These are phyloP conservation scores for Heliangelus exortis DNA, from an alignment of 2,797 vertebrate genomes.

Conservation along the genomic window DNA sequence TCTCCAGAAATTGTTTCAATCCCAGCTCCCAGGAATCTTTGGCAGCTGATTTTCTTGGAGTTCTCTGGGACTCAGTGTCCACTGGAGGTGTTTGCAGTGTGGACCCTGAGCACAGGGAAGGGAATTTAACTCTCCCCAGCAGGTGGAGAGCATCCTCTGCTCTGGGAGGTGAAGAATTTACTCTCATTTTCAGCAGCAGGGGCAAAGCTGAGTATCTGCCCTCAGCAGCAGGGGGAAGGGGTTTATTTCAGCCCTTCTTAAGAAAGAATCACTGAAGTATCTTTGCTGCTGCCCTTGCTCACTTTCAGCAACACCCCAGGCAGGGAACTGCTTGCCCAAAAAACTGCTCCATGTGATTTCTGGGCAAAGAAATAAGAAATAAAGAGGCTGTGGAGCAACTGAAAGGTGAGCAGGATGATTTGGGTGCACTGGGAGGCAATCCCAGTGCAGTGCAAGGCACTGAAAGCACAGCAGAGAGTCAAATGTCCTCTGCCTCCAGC, in stretches of 20 bases:
- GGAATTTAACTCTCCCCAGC: neutral
- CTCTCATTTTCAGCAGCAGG: neutral
- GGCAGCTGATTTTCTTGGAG: neutral
- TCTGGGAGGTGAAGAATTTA: neutral
- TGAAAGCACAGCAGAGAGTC: neutral
- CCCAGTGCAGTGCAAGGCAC: neutral
- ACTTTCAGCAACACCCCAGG: neutral
- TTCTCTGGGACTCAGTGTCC: neutral
- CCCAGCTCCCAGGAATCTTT: neutral
- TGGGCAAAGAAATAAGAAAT: neutral
- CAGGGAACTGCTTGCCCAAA: neutral
- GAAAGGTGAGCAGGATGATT: neutral
- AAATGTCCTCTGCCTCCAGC: neutral
- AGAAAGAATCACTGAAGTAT: neutral
- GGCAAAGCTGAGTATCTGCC: neutral
- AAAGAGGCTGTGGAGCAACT: neutral
- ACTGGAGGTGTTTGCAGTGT: rapidly evolving
- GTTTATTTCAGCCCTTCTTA: neutral
- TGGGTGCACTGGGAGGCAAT: neutral
- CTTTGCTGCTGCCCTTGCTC: neutral
- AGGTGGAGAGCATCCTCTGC: neutral
- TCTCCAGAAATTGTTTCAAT: neutral
- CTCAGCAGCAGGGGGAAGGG: neutral
- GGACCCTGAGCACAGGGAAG: neutral
- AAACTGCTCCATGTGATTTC: neutral